Conservation (phyloP, 2,888 invertebrate species). For the Sphaerophoria taeniata region DNA sequence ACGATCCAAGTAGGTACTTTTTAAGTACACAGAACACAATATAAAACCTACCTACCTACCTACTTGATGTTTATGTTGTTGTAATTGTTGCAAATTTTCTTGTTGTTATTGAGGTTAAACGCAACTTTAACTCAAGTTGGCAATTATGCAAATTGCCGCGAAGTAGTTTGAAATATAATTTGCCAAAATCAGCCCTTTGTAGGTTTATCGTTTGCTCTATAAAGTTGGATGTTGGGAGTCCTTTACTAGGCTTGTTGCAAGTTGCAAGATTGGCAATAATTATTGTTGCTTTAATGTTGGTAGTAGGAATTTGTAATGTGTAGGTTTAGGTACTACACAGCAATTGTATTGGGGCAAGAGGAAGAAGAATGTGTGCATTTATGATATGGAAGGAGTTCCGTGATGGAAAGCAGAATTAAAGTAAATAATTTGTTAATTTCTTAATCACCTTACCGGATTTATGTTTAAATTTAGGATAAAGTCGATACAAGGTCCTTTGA, state of each 20-base stretch:
- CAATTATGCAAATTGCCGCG: constrained; percentile 61
- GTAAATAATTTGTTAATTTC: no score
- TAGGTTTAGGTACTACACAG: no score
- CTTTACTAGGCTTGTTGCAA: no score
- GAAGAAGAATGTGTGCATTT: neutral
- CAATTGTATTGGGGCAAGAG: neutral
- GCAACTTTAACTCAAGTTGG: constrained; percentile 55
- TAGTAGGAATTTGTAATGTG: no score
- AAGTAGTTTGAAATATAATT: constrained; percentile 30
- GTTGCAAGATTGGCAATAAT: no score
- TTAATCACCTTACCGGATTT: no score
- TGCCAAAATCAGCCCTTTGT: constrained; percentile 5
- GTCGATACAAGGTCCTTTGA: no score
- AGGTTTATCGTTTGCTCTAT: neutral
- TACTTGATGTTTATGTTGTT: constrained; percentile 48
- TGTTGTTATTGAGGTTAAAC: constrained; percentile 63
- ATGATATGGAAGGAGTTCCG: neutral
- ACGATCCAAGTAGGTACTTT: constrained; percentile 28
- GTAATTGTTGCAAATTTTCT: constrained; percentile 38
- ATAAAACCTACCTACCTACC: neutral
- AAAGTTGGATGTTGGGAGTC: no score
- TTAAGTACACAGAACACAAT: no score
- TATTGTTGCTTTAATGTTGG: no score
- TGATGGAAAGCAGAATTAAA: no score
- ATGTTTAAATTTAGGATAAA: no score